Evolutionary conservation across 2,797 vertebrate genomes (phyloP), one percentile per base, ranked within the genome.

Genomic region (Coendou prehensilis): DNA sequence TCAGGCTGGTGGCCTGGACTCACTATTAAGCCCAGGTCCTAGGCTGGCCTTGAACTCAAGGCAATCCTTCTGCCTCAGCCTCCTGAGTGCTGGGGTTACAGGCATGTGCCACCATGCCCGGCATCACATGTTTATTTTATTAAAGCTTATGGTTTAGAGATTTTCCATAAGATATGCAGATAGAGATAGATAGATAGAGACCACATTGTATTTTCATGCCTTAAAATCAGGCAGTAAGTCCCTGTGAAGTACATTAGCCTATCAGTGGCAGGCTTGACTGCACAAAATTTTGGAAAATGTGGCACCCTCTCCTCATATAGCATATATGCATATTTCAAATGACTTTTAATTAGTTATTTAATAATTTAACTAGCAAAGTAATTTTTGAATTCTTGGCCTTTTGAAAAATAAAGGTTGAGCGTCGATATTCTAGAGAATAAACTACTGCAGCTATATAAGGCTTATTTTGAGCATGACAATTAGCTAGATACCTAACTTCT

Each of bases 61-160:
- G 56, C 3, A 20, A 4, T 22, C 56, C 56, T 76, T 73, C 9
- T 20, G 37, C 37, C 9, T 9, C 20, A 45, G 37, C 9, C 69
- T 71, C 41, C 23, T 5, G 9, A 28, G 73, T 15, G 73, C 23
- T 28, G 45, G 23, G 23, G 9, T 50, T 28, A 28, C 11, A 50
- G 73, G 45, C 11, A 1, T 76, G 6, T 0, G 1, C 13, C 26
- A 15, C 20, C 37, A 9, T 2, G 22, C 37, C 22, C 3, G 9
- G 37, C 37, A 76, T 8, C 45, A 47, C 73, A 14, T 37, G 41
- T 15, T 11, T 18, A 67, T 33, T 80, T 95, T 80, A 71, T 87
- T 78, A 87, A 93, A 87, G 23, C 2, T 76, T 92, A 23, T 90
- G 33, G 2, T 37, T 95, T 83, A 56, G 28, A 89, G 26, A 67